These are phyloP conservation scores for Syrphus vitripennis DNA, from an alignment of 2,888 invertebrate species.

Conservation along the genomic window DNA sequence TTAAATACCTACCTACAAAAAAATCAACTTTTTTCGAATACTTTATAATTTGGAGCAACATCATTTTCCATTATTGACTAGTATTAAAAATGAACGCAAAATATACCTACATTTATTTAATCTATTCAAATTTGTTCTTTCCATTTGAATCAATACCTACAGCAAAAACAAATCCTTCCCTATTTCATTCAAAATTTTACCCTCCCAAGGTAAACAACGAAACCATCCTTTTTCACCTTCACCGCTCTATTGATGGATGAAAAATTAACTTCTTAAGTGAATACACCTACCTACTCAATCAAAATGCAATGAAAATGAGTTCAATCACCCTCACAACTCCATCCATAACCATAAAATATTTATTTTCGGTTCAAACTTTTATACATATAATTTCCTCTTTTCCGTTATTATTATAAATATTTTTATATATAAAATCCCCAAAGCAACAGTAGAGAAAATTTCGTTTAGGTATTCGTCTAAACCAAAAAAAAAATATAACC, in stretches of 20 bases:
- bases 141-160: too few relatives aligned
- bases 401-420: background rate
- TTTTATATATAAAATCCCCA: background rate
- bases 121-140: too few relatives aligned
- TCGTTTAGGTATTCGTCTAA: background rate
- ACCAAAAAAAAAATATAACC: background rate
- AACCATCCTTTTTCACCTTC: background rate
- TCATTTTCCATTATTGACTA: background rate
- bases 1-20: too few relatives aligned
- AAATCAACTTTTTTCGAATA: too few relatives aligned
- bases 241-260: background rate
- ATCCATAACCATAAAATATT: background rate
- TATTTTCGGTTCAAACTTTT: background rate
- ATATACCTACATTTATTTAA: too few relatives aligned
- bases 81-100: background rate
- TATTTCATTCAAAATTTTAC: background rate
- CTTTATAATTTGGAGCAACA: too few relatives aligned
- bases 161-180: too few relatives aligned
- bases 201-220: background rate
- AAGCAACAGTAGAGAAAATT: background rate
- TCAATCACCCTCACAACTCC: slow-evolving; percentile 41
- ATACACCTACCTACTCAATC: background rate
- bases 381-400: background rate
- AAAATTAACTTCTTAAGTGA: background rate
- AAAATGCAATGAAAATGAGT: slow-evolving; percentile 36